A percentile compares a stretch with the other conserved stretches of the same genome.
Conservation (phyloP, 30 jellyfish, hydroid and myxozoan genomes). For the Pelagia noctiluca region DNA sequence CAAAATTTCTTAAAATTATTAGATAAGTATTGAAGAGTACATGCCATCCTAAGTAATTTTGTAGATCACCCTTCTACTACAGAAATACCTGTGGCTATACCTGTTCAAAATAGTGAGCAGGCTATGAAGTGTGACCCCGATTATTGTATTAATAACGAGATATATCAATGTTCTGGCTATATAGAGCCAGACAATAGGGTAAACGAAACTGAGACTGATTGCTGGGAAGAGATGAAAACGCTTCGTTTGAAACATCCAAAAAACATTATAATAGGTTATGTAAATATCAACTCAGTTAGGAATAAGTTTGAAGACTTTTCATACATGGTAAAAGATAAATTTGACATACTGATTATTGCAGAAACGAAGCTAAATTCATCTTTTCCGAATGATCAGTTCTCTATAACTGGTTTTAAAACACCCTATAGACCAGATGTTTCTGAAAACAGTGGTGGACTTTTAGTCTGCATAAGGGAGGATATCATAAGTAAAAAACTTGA, state of each 20-base stretch:
- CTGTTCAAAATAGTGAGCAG: slow-evolving; percentile 12
- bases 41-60: neutral
- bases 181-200: too few species aligned
- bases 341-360: slow-evolving; percentile 37
- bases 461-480: neutral
- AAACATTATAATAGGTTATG: neutral
- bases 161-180: too few species aligned
- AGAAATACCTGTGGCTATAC: neutral
- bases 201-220: too few species aligned
- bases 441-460: neutral
- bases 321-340: slow-evolving; percentile 14
- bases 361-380: slow-evolving; percentile 3
- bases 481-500: neutral
- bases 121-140: too few species aligned
- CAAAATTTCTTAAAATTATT: neutral
- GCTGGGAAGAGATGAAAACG: too few species aligned
- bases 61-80: too few species aligned
- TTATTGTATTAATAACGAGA: neutral
- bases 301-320: slow-evolving; percentile 30
- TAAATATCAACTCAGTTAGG: slow-evolving; percentile 29
- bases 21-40: neutral
- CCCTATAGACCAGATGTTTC: slow-evolving; percentile 5
- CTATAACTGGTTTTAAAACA: neutral
- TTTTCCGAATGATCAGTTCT: neutral
- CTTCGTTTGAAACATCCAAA: slow-evolving; percentile 27